Conservation (phyloP, 2,113 vertebrate species). For the Heterotis niloticus region DNA sequence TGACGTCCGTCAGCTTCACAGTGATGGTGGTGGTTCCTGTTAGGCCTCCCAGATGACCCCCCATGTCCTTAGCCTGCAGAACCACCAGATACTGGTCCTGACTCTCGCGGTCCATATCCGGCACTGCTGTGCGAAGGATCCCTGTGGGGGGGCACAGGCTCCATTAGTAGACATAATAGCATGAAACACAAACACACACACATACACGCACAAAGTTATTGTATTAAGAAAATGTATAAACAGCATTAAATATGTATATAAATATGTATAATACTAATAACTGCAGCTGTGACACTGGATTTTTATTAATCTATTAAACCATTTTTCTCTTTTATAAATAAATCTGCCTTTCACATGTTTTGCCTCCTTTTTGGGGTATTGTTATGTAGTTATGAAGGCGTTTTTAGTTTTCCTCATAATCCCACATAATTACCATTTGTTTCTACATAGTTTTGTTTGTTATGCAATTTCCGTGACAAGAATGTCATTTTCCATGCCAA, state of each 20-base stretch:
- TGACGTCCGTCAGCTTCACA: slow-evolving; percentile 73
- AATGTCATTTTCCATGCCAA: slow-evolving; percentile 1
- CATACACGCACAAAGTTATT: not conserved
- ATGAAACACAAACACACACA: not conserved
- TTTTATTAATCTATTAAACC: slow-evolving; percentile 7
- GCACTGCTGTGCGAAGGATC: slow-evolving; percentile 73
- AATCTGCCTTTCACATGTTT: not conserved
- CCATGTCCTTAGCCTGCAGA: slow-evolving; percentile 88
- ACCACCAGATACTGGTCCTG: slow-evolving; percentile 79
- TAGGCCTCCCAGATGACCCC: slow-evolving; percentile 80
- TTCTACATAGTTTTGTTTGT: not conserved
- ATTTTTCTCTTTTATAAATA: slow-evolving; percentile 3
- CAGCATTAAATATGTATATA: not conserved
- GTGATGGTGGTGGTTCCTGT: slow-evolving; percentile 82
- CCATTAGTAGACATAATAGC: not conserved
- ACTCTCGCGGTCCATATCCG: slow-evolving; percentile 82
- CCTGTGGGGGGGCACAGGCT: slow-evolving; percentile 53
- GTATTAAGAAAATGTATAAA: not conserved
- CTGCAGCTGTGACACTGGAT: not conserved
- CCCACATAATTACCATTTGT: too few relatives aligned
- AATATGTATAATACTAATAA: not conserved
- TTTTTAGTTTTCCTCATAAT: not conserved
- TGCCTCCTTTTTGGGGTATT: not conserved
- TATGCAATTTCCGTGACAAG: not conserved
- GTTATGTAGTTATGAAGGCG: not conserved